phyloP scores from a whole-genome alignment of 2,113 vertebrate genomes.

The Butorides virescens region DNA sequence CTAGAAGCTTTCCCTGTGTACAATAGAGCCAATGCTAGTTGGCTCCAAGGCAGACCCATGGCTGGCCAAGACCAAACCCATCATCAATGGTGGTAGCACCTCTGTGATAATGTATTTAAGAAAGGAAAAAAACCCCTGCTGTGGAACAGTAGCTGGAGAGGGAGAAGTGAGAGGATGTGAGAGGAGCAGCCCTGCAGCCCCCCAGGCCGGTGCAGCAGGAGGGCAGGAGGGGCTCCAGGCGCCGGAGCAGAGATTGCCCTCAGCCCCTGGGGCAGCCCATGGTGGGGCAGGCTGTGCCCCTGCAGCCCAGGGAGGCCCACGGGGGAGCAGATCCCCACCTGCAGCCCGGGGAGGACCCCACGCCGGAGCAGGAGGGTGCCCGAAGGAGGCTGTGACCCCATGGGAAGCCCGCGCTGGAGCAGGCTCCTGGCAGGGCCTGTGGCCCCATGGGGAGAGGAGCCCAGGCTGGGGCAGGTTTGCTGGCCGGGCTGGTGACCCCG shows the following conservation, averaged over 20 bases:
- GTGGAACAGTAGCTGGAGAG: not conserved
- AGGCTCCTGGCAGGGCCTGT: not conserved
- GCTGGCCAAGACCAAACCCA: accelerated
- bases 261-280: accelerated
- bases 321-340: too few species aligned
- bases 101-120: not conserved
- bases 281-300: too few species aligned
- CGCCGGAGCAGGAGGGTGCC: too few species aligned
- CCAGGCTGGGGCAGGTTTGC: not conserved
- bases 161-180: not conserved
- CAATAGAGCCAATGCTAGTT: accelerated
- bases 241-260: not conserved
- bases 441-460: not conserved
- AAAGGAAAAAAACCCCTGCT: not conserved
- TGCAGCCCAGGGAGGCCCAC: too few species aligned
- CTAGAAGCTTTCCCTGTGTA: not conserved
- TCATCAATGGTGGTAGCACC: accelerated
- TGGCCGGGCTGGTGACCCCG: too few species aligned
- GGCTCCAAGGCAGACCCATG: accelerated
- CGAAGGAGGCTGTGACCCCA: too few species aligned
- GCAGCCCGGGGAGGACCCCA: too few species aligned
- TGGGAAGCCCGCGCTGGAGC: too few species aligned
- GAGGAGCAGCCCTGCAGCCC: not conserved
- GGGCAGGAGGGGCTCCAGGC: not conserved
- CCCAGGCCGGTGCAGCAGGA: not conserved